Percentiles rank a stretch among this genome's conserved stretches.
Conservation (phyloP, 2,888 invertebrate species). For the Gonocerus acuteangulatus region DNA sequence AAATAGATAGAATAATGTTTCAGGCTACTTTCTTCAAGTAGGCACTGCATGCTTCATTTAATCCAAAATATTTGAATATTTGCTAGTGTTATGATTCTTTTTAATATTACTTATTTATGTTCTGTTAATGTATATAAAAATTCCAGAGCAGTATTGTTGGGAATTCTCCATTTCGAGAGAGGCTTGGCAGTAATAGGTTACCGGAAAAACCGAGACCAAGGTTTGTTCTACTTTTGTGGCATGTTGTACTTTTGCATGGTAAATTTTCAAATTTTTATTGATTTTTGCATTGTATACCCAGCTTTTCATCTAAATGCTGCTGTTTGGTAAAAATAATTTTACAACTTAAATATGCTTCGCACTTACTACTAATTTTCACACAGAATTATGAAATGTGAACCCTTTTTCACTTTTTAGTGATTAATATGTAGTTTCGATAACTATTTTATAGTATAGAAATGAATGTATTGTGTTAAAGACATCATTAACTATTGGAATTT, state of each 20-base stretch:
- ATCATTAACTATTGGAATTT: background rate
- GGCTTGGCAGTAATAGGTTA: conserved; percentile 79
- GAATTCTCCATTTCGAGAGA: conserved; percentile 80
- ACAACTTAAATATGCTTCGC: background rate
- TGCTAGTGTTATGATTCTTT: no score
- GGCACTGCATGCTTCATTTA: no score
- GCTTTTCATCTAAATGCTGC: background rate
- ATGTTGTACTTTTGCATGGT: background rate
- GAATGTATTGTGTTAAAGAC: background rate
- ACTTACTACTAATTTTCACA: background rate
- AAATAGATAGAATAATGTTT: no score
- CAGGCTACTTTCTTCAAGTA: no score
- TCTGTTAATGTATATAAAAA: background rate
- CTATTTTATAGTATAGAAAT: background rate
- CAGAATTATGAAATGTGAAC: background rate
- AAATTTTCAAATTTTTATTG: background rate
- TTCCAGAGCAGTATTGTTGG: conserved; percentile 53
- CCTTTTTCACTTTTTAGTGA: background rate
- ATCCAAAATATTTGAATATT: no score
- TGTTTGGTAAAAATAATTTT: background rate
- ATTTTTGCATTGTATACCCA: background rate
- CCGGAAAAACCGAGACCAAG: conserved; percentile 75
- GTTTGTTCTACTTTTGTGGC: conserved; percentile 45
- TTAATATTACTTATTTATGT: no score
- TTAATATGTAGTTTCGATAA: background rate